These are phyloP conservation scores for Phyllostomus discolor DNA, from an alignment of 2,113 vertebrate species.

Conservation along the genomic window DNA sequence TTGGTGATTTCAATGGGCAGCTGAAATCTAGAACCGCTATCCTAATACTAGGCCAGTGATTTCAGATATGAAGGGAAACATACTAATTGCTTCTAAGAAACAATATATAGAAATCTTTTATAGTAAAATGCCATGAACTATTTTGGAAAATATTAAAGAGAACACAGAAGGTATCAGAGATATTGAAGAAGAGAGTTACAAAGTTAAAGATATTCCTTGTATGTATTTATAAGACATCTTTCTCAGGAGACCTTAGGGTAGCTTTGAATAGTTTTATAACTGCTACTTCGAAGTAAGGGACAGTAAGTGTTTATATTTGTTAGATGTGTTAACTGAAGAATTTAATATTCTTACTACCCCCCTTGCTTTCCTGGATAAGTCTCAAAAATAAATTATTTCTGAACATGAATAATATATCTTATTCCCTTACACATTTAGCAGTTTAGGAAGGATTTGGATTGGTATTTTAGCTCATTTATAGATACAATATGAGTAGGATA, in stretches of 20 bases:
- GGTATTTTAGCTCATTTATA: constrained; percentile 27
- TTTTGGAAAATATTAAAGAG: not conserved
- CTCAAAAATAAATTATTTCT: constrained; percentile 14
- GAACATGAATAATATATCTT: not conserved
- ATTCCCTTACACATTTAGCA: not conserved
- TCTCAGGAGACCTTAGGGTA: not conserved
- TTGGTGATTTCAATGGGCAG: not conserved
- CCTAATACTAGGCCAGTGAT: not conserved
- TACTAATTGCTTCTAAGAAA: not conserved
- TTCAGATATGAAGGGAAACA: constrained; percentile 4
- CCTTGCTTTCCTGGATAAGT: not conserved
- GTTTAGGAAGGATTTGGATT: constrained; percentile 14
- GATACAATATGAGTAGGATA: not conserved
- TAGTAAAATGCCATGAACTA: constrained; percentile 17
- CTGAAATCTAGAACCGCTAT: not conserved
- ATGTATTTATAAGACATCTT: not conserved
- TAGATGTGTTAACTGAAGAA: not conserved
- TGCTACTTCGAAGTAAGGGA: not conserved
- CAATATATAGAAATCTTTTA: not conserved
- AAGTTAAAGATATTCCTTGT: not conserved
- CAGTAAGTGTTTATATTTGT: not conserved
- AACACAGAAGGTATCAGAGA: not conserved
- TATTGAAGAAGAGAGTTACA: not conserved
- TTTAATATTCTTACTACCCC: constrained; percentile 2
- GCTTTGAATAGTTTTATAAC: not conserved